phyloP scores from a whole-genome alignment of 2,888 invertebrate genomes.

The Eupithecia insigniata region DNA sequence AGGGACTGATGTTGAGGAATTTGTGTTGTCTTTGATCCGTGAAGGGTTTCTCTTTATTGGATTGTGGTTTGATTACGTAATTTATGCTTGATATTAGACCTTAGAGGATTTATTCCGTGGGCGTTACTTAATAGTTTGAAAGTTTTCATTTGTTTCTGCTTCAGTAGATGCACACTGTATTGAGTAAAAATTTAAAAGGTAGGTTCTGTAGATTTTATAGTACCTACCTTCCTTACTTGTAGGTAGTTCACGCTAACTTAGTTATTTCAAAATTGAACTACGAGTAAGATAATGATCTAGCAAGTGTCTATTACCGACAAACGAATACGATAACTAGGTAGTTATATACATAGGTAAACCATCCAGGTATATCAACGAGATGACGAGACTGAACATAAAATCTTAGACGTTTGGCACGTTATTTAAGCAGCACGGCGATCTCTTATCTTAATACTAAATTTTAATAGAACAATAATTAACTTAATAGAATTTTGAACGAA shows the following conservation, averaged over 20 bases:
- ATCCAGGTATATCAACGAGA: too few relatives aligned
- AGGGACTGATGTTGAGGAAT: constrained; percentile 51
- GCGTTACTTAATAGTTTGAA: not conserved
- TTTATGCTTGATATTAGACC: constrained; percentile 23
- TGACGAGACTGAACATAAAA: too few relatives aligned
- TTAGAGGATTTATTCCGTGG: not conserved
- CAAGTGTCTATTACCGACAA: too few relatives aligned
- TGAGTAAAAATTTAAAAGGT: too few relatives aligned
- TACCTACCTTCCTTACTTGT: too few relatives aligned
- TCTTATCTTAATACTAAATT: not conserved
- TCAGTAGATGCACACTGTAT: not conserved
- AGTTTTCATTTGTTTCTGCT: not conserved
- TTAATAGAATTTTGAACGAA: not conserved
- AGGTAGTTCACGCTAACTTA: too few relatives aligned
- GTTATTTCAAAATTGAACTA: not conserved
- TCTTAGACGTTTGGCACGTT: not conserved
- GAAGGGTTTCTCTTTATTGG: constrained; percentile 39
- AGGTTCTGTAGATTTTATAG: too few relatives aligned
- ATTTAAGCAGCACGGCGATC: not conserved
- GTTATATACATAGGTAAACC: too few relatives aligned
- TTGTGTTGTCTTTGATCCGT: constrained; percentile 66
- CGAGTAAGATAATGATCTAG: too few relatives aligned
- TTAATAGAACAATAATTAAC: too few relatives aligned
- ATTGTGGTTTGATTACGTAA: constrained; percentile 36
- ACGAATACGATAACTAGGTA: too few relatives aligned